phyloP scores from a whole-genome alignment of 2,888 invertebrate genomes.

The Pristionchus maxplancki region DNA sequence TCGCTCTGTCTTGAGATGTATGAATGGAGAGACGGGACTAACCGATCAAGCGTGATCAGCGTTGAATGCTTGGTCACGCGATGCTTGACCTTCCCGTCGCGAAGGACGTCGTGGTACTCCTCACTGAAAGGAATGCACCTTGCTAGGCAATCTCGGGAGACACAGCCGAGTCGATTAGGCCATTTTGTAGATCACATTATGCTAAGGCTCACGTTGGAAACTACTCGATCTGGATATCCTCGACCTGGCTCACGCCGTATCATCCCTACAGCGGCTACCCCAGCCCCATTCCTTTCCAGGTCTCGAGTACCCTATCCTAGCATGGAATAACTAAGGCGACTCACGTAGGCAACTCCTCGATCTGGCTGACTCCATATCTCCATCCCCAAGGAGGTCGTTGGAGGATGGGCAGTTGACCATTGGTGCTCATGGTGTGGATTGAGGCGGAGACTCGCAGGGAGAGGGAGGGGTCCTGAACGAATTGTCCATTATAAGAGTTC shows the following conservation, averaged over 20 bases:
- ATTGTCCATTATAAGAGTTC: background rate
- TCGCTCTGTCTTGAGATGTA: too few species aligned
- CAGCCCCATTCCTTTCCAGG: too few species aligned
- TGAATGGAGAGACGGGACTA: background rate
- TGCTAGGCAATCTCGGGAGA: too few species aligned
- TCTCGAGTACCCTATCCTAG: too few species aligned
- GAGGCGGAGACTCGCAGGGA: constrained; percentile 1
- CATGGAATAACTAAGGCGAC: background rate
- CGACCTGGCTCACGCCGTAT: too few species aligned
- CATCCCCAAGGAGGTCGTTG: constrained; percentile 25
- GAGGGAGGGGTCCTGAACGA: background rate
- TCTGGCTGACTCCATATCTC: background rate
- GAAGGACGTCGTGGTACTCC: constrained; percentile 2
- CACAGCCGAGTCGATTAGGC: too few species aligned
- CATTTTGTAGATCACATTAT: too few species aligned
- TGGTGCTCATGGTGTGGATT: background rate
- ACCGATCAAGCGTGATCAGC: background rate
- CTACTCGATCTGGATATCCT: too few species aligned
- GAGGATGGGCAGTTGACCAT: background rate
- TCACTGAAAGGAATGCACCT: too few species aligned
- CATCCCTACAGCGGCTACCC: too few species aligned
- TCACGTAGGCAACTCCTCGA: background rate
- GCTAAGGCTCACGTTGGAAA: too few species aligned
- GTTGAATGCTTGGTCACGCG: background rate
- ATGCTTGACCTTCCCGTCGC: background rate